Conservation (phyloP, 37 sponge, comb jelly and placozoan genomes). For the Eunapius fragilis region DNA sequence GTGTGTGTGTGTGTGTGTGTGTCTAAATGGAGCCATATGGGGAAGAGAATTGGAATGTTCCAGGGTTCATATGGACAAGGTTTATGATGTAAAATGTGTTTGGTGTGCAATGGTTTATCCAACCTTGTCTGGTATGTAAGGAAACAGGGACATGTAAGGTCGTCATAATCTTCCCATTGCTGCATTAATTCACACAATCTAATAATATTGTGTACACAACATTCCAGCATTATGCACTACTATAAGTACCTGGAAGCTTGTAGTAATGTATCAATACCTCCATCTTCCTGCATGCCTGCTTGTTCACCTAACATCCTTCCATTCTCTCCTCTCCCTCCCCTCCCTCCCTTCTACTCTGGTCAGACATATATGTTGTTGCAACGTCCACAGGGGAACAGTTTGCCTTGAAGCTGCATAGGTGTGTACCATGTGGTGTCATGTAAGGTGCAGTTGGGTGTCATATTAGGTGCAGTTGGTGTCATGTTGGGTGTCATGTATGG, state of each 20-base stretch:
- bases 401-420: conserved; percentile 94
- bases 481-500: not conserved
- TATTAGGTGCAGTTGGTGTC: not conserved
- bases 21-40: too few relatives aligned
- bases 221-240: not conserved
- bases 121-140: too few relatives aligned
- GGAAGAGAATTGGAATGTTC: too few relatives aligned
- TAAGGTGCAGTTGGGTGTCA: not conserved
- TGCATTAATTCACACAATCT: not conserved
- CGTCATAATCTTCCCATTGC: too few relatives aligned
- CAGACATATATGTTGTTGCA: conserved; percentile 96
- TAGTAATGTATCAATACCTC: too few relatives aligned
- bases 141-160: too few relatives aligned
- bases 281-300: too few relatives aligned
- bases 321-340: not conserved
- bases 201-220: not conserved
- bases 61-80: too few relatives aligned
- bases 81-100: too few relatives aligned
- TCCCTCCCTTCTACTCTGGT: not conserved
- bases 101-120: too few relatives aligned
- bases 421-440: not conserved
- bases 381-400: conserved; percentile 73
- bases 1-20: too few relatives aligned
- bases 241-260: not conserved
- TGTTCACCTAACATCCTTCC: not conserved